Conservation (phyloP, 2,113 vertebrate species). For the Glaucidium brasilianum region DNA sequence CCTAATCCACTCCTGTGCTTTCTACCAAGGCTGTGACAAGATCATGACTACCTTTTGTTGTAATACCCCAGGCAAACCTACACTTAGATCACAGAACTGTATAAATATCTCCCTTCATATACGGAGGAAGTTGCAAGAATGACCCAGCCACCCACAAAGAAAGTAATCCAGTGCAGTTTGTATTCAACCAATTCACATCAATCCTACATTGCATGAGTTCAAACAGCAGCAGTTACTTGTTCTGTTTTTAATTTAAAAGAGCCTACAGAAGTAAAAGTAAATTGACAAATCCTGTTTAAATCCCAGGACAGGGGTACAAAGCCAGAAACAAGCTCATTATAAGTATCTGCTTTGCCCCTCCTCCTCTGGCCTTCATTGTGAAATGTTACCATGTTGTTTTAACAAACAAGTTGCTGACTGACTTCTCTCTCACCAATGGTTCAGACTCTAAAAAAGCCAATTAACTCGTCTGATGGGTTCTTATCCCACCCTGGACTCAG, state of each 20-base stretch:
- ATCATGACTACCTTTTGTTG: fast-evolving
- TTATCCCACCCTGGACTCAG: background rate
- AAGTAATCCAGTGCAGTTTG: background rate
- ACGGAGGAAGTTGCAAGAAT: fast-evolving
- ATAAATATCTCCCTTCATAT: background rate
- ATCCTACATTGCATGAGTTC: background rate
- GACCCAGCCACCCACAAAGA: background rate
- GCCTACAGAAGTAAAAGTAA: background rate
- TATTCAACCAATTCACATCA: background rate
- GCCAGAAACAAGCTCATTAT: background rate
- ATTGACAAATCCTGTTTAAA: background rate
- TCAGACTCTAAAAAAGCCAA: background rate
- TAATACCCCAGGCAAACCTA: background rate
- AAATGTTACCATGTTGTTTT: fast-evolving
- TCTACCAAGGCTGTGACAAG: background rate
- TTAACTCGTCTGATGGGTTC: background rate
- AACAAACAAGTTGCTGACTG: fast-evolving
- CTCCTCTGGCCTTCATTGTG: background rate
- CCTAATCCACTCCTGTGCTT: background rate
- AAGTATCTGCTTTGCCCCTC: background rate
- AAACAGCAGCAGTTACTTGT: background rate
- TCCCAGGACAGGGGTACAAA: background rate
- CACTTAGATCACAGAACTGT: background rate
- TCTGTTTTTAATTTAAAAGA: background rate
- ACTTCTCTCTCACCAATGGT: background rate